These are phyloP conservation scores for Gallinago jamesoni DNA, from an alignment of 2,113 vertebrate genomes.

Conservation along the genomic window DNA sequence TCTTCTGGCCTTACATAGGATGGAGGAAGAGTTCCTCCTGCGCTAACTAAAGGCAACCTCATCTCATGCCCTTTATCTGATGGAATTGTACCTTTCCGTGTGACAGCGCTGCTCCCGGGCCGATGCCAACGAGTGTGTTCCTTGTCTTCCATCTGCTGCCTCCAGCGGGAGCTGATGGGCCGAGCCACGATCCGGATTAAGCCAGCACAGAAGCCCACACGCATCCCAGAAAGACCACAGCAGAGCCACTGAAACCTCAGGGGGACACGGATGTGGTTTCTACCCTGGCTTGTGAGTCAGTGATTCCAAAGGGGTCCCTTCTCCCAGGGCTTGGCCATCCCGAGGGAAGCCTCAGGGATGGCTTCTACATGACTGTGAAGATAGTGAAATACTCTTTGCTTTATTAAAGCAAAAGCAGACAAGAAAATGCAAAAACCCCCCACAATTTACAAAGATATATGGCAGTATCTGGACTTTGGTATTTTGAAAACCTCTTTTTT, in stretches of 20 bases:
- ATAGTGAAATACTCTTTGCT: conserved; percentile 3
- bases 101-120: not conserved
- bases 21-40: not conserved
- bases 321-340: not conserved
- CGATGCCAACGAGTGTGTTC: accelerated
- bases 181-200: not conserved
- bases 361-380: not conserved
- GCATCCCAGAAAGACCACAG: not conserved
- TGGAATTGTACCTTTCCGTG: accelerated
- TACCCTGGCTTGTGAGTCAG: not conserved
- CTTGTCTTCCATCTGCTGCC: not conserved
- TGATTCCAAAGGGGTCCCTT: accelerated
- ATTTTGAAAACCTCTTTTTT: conserved; percentile 12
- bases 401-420: conserved; percentile 52
- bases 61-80: not conserved
- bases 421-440: conserved; percentile 25
- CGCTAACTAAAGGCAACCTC: not conserved
- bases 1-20: not conserved
- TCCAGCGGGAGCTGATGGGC: not conserved
- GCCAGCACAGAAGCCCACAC: not conserved
- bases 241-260: not conserved
- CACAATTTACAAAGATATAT: conserved; percentile 13
- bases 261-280: accelerated
- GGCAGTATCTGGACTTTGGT: conserved; percentile 27
- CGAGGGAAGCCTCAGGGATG: not conserved